Evolutionary conservation across 2,797 vertebrate genomes (phyloP), one percentile per base, ranked within the genome.

Genomic region (Tadarida brasiliensis): DNA sequence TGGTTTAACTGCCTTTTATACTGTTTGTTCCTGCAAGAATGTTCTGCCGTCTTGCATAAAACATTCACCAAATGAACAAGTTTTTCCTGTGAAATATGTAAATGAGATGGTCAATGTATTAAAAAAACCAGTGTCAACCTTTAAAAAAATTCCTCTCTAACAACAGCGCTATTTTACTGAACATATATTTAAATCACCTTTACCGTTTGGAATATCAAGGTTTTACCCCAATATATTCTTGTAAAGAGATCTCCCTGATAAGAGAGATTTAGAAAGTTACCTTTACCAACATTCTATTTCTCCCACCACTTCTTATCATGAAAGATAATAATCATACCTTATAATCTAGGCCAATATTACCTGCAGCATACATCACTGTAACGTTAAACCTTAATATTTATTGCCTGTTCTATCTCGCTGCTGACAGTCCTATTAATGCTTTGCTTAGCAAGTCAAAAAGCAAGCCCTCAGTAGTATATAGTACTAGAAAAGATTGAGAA

Each of bases 371-470:
- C 97, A 97, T 97, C 96, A 97, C 49, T 88, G 39, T 91, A 95
- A 95, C 92, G 80, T 97, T 98, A 97, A 98, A 94, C 3, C 83
- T 96, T 98, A 97, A 95, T 98, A 98, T 98, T 98, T 98, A 97
- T 98, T 98, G 28, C 71, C 28, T 95, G 71, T 97, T 98, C 96
- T 95, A 17, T 98, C 94, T 97, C 97, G 87, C 88, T 96, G 63
- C 90, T 98, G 97, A 97, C 96, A 95, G 94, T 97, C 87, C 92
- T 98, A 87, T 98, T 97, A 98, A 97, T 97, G 96, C 94, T 97
- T 98, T 0, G 0, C 97, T 97, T 97, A 98, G 95, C 95, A 97
- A 98, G 96, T 95, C 95, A 98, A 97, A 98, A 95, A 98, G 93
- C 11, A 28, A 90, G 97, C 78, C 94, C 97, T 97, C 35, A 93